These are phyloP conservation scores for Caenorhabditis sp. DNA, from an alignment of 2,888 invertebrate genomes.

Conservation along the genomic window DNA sequence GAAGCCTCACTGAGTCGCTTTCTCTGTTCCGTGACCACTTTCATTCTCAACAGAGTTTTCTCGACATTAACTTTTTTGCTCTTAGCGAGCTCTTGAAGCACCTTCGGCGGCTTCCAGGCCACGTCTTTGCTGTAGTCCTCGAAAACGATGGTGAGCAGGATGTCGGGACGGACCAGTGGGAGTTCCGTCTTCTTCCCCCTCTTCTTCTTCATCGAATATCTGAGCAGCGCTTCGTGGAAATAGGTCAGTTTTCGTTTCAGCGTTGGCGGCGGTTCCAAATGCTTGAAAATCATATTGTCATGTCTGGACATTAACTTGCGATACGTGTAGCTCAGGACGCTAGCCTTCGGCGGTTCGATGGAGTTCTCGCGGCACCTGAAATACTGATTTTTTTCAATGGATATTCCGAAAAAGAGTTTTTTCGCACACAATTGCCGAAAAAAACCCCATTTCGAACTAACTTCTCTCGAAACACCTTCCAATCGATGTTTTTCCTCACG, in stretches of 20 bases:
- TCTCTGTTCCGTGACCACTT: background rate
- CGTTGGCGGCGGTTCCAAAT: slow-evolving; percentile 6
- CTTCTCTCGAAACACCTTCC: slow-evolving; percentile 3
- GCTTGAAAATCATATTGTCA: slow-evolving; percentile 8
- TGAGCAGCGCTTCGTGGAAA: background rate
- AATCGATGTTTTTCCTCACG: background rate
- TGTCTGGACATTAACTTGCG: background rate
- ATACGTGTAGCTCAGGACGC: background rate
- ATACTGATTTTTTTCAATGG: background rate
- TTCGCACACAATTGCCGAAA: too few species aligned
- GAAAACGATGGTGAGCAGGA: slow-evolving; percentile 16
- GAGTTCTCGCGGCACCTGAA: slow-evolving; percentile 23
- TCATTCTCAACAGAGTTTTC: background rate
- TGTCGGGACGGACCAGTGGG: background rate
- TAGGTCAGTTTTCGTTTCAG: slow-evolving; percentile 1
- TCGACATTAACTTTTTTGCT: background rate
- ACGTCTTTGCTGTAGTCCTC: slow-evolving; percentile 14
- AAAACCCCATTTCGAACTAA: too few species aligned
- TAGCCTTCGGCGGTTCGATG: background rate
- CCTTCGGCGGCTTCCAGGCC: slow-evolving; percentile 10
- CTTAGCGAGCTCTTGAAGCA: background rate
- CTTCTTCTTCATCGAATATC: too few species aligned
- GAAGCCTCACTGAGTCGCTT: background rate
- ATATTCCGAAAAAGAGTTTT: background rate
- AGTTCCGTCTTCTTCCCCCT: too few species aligned